Evolutionary conservation across 2,113 vertebrate genomes (phyloP).

Genomic region (Epinephelus cyanopodus): DNA sequence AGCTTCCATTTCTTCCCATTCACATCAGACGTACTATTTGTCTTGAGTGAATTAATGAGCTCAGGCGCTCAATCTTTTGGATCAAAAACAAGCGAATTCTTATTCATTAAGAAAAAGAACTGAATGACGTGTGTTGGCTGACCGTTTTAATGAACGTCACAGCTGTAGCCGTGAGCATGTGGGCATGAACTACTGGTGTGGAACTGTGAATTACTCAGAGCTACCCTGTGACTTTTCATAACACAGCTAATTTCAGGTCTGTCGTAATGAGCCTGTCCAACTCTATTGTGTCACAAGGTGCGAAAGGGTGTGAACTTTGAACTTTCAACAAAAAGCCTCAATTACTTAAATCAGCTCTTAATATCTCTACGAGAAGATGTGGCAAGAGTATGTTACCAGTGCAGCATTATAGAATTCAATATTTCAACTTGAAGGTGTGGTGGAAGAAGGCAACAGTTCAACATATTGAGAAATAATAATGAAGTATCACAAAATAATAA

Average conservation of each 20-base stretch:
- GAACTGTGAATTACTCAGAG: no score
- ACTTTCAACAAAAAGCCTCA: background rate
- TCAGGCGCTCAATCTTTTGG: background rate
- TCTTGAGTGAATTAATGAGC: conserved; percentile 15
- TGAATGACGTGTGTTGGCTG: no score
- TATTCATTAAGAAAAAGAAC: background rate
- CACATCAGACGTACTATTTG: conserved; percentile 5
- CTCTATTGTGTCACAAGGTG: background rate
- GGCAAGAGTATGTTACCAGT: background rate
- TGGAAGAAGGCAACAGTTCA: background rate
- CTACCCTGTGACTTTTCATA: no score
- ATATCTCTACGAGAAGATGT: background rate
- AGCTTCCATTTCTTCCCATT: background rate
- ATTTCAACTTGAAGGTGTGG: background rate
- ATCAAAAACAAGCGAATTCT: conserved; percentile 16
- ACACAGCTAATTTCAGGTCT: conserved; percentile 5
- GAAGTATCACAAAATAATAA: no score
- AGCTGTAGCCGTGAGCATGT: no score
- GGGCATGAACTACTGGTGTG: no score
- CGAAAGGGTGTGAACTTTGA: background rate
- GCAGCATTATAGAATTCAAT: background rate
- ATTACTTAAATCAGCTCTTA: background rate
- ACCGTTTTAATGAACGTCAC: no score
- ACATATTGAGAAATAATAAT: no score
- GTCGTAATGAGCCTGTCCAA: background rate